Conservation (phyloP, 2,888 invertebrate genomes). For the Petrolisthes manimaculis region DNA sequence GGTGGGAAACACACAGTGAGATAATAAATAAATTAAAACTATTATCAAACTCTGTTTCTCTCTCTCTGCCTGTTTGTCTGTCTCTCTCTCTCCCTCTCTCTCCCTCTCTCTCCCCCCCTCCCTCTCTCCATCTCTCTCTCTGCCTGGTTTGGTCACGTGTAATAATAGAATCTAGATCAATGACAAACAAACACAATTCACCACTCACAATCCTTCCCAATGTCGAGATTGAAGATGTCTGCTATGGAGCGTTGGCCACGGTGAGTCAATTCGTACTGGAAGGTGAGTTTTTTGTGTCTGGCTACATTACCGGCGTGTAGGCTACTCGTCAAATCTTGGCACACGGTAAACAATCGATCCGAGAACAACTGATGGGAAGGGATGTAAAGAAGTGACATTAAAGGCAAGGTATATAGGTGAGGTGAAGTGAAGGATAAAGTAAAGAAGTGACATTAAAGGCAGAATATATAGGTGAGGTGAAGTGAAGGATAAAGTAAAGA, state of each 20-base stretch:
- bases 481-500: too few species aligned
- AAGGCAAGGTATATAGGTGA: background rate
- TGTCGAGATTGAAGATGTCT: slow-evolving; percentile 29
- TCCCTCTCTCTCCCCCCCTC: too few species aligned
- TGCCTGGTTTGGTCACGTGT: background rate
- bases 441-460: background rate
- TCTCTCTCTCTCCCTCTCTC: too few species aligned
- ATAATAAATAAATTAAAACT: too few species aligned
- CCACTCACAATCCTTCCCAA: slow-evolving; percentile 47
- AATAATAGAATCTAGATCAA: background rate
- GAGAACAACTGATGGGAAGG: slow-evolving; percentile 23
- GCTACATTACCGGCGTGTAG: slow-evolving; percentile 30
- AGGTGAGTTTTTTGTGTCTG: slow-evolving; percentile 26
- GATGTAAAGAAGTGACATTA: background rate
- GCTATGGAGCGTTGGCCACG: slow-evolving; percentile 36
- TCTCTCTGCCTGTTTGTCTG: too few species aligned
- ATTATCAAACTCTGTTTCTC: too few species aligned
- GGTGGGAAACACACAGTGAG: too few species aligned
- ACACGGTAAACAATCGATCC: slow-evolving; percentile 35
- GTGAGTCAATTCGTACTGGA: slow-evolving; percentile 41
- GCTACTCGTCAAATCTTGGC: slow-evolving; percentile 31
- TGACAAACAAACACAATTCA: background rate
- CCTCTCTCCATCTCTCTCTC: background rate
- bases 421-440: background rate
- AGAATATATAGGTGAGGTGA: background rate